Evolutionary conservation across 1,140 invertebrate genomes (phyloP), one percentile per base, ranked within the genome.

Genomic region (Hypothenemus hampei): DNA sequence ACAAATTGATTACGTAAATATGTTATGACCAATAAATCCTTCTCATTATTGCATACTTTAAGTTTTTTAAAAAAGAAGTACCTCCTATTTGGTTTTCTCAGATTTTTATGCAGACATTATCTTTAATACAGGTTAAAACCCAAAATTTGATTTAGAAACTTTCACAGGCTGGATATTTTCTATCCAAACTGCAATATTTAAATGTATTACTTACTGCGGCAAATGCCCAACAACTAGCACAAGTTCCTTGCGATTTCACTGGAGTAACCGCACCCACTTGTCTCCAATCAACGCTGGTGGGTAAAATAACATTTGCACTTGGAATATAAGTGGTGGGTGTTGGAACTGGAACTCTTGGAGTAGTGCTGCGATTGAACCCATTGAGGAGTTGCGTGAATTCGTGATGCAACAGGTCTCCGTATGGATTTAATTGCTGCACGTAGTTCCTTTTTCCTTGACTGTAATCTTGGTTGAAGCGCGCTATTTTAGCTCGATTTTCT

Each of bases 401-500:
- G 61, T 89, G 82, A 67, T 82, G 83, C 57, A 92, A 76, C 84
- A 92, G 77, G 73, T 94, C 91, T 35, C 81, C 83, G 70, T 83
- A 93, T 64, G 41, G 43, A 72, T 93, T 93, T 62, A 91, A 69
- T 40, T 72, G 77, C 57, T 89, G 68, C 58, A 79, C 80, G 71
- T 75, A 91, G 15, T 74, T 67, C 20, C 81, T 77, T 58, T 77
- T 64, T 0, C 89, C 89, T 29, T 73, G 63, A 54, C 81, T 79
- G 68, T 72, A 89, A 41, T 75, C 72, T 55, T 78, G 72, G 76
- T 96, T 96, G 67, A 94, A 91, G 62, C 81, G 80, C n/a, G 85
- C 85, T 68, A 96, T 88, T 67, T 83, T 85, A 60, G 84, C 79
- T 64, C 81, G 83, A 69, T 93, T 93, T 67, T 93, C 87, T 66